Evolutionary conservation across 2,113 vertebrate species (phyloP).

Genomic region (Bujurquina vittata): DNA sequence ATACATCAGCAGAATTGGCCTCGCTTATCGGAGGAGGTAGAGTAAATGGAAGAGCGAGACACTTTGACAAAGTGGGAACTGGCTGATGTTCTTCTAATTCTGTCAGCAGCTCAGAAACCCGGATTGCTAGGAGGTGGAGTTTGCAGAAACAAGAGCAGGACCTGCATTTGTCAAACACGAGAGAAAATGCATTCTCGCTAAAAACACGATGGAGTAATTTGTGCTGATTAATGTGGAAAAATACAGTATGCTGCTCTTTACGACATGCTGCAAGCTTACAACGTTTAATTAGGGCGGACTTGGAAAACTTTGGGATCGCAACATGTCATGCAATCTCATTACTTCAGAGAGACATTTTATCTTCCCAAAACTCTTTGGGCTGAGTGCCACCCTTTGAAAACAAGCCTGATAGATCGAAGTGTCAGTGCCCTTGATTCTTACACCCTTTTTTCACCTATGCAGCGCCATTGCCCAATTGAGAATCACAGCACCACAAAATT

Average conservation of each 20-base stretch:
- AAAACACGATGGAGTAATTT: conserved; percentile 16
- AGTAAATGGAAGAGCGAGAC: conserved; percentile 30
- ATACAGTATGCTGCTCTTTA: conserved; percentile 5
- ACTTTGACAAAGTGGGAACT: conserved; percentile 22
- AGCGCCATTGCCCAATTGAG: neutral
- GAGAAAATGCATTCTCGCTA: neutral
- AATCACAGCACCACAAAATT: conserved; percentile 2
- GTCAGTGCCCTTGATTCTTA: neutral
- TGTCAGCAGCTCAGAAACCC: conserved; percentile 10
- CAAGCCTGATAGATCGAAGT: conserved; percentile 32
- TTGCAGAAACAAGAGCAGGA: neutral
- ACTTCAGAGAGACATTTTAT: conserved; percentile 42
- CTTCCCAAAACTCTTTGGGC: conserved; percentile 38
- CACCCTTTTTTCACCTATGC: neutral
- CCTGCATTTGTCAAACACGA: neutral
- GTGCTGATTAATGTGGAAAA: conserved; percentile 22
- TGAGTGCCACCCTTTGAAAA: conserved; percentile 33
- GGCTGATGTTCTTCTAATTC: conserved; percentile 35
- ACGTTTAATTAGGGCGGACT: conserved; percentile 55
- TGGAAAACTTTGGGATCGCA: conserved; percentile 34
- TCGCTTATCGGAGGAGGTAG: conserved; percentile 36
- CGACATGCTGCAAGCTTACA: neutral
- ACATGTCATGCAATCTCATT: conserved; percentile 44
- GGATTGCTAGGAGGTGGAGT: neutral
- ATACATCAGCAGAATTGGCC: conserved; percentile 59